Base-by-base conservation (phyloP, 2,888 invertebrate species). In the Drosophila emarginata region DNA sequence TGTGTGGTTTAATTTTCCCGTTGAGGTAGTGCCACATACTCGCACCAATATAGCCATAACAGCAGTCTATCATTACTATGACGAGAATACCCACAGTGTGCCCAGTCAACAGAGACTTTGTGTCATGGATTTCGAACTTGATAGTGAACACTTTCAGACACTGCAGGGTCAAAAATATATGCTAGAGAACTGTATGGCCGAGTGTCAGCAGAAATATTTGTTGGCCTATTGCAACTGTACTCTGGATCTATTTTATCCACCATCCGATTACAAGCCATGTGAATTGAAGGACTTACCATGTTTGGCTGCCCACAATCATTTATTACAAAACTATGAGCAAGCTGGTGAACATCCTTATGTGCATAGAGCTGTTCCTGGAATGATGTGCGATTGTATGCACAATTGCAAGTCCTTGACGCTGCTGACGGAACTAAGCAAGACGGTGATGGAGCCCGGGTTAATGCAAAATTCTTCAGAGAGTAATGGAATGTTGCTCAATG, bases 371-470 rank as follows among this genome's bases (percentile, higher is more conserved):
- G 60, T 71, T 7, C 64, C 73, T 11, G 90, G 89, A 23, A 81
- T 91, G 70, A 66, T 80, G 18, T 92, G 92, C 75, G 73, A 82
- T 4, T 92, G 92, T 52, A 67, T 89, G 28, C 80, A 80, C 18
- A 91, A 90, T 61, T 92, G 92, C 66, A 73, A 83, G 15, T 89
- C 90, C 0, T 68, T 92, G 15, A 85, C 77, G 4, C 79, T 89
- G 60, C 23, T 79, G 5, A 67, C 74, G 0, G 83, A 88, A 60
- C 65, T 88, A 7, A 84, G 79, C 4, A 76, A 86, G 18, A 72
- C 61, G 12, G 64, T 77, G 15, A 54, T 81, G 39, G 70, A 61
- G 4, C 72, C 68, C 0, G 45, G 64, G 63, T 12, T 40, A 9
- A 0, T 7, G 5, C 21, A 2, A 12, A 62, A 64, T 11, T 14